A percentile compares a stretch with the other conserved stretches of the same genome.
These are phyloP conservation scores for Myocastor coypus DNA, from an alignment of 2,113 vertebrate species.

Conservation along the genomic window DNA sequence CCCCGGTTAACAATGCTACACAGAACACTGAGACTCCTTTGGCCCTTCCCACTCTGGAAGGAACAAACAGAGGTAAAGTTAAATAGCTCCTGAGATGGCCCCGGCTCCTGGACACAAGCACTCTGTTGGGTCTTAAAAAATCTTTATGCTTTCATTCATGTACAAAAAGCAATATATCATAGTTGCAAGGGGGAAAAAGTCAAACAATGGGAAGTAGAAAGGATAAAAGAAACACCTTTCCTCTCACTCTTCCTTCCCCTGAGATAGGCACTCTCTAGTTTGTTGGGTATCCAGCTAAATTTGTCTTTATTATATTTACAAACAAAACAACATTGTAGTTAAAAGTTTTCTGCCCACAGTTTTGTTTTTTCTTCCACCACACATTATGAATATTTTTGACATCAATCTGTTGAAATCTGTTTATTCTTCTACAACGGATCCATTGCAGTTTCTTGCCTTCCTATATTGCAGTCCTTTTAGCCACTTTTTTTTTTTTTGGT, in stretches of 20 bases:
- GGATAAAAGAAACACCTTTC: conserved; percentile 60
- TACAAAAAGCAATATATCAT: conserved; percentile 73
- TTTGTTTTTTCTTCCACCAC: conserved; percentile 41
- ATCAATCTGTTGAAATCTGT: neutral
- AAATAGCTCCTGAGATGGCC: conserved; percentile 64
- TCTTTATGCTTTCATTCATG: conserved; percentile 74
- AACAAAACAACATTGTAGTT: conserved; percentile 57
- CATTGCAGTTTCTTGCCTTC: neutral
- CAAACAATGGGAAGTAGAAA: conserved; percentile 66
- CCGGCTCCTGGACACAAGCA: conserved; percentile 58
- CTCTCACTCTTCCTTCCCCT: conserved; percentile 50
- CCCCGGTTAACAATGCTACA: conserved; percentile 86
- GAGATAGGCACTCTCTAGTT: conserved; percentile 53
- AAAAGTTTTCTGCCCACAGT: conserved; percentile 38
- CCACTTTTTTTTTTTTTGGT: neutral
- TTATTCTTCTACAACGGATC: conserved; percentile 38
- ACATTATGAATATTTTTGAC: neutral
- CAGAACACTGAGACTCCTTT: conserved; percentile 83
- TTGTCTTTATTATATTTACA: conserved; percentile 63
- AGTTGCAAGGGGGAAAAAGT: conserved; percentile 34
- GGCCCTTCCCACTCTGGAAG: conserved; percentile 62
- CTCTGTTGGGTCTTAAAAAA: conserved; percentile 67
- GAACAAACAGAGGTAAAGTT: conserved; percentile 56
- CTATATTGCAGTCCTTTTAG: neutral
- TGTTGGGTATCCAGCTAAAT: conserved; percentile 53